phyloP scores from a whole-genome alignment of 2,113 vertebrate genomes.

The Crotalus horridus region DNA sequence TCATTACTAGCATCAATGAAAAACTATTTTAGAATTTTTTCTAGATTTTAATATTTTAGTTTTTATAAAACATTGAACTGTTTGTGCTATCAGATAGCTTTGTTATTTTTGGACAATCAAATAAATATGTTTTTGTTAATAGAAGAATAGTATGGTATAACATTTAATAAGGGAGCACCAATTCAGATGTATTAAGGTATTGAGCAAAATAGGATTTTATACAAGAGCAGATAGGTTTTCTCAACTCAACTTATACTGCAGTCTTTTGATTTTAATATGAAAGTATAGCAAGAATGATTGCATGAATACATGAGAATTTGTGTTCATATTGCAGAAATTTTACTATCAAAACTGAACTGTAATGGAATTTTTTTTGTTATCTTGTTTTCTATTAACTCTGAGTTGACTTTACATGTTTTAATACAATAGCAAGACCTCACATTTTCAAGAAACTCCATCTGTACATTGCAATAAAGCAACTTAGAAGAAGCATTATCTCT shows the following conservation, averaged over 20 bases:
- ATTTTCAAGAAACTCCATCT: neutral
- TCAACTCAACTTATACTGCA: conserved; percentile 68
- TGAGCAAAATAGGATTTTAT: conserved; percentile 57
- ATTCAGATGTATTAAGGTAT: conserved; percentile 19
- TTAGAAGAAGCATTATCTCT: neutral
- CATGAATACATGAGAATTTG: conserved; percentile 84
- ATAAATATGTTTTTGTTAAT: neutral
- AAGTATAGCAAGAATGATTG: conserved; percentile 81
- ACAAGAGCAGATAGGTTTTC: conserved; percentile 63
- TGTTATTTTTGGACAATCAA: neutral
- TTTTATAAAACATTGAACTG: neutral
- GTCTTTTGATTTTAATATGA: conserved; percentile 77
- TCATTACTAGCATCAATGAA: neutral
- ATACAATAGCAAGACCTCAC: conserved; percentile 65
- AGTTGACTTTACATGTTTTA: conserved; percentile 79
- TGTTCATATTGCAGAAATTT: conserved; percentile 86
- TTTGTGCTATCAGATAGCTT: neutral
- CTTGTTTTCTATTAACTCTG: conserved; percentile 80
- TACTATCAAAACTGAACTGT: conserved; percentile 84
- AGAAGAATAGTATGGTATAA: conserved; percentile 22
- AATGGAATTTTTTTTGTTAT: conserved; percentile 72
- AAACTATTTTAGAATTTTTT: neutral
- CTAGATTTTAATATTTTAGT: neutral
- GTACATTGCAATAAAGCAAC: neutral
- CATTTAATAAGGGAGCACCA: conserved; percentile 12